A percentile compares a stretch with the other conserved stretches of the same genome.
Conservation (phyloP, 2,113 vertebrate genomes). For the Emydocephalus ijimae region DNA sequence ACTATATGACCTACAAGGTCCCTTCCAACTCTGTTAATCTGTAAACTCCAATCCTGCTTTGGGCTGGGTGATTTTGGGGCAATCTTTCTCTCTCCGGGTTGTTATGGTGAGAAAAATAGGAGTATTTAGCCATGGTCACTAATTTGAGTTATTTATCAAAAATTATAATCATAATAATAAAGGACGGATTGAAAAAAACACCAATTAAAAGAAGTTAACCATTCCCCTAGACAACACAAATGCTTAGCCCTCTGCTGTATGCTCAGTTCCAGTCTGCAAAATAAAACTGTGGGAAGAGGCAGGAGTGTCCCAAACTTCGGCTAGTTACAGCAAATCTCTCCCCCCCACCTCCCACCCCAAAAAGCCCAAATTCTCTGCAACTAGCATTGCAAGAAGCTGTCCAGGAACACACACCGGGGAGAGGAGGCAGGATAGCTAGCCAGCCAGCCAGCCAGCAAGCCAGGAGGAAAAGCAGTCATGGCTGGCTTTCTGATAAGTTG, state of each 20-base stretch:
- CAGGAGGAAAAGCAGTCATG: neutral
- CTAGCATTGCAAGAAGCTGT: neutral
- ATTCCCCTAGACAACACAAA: neutral
- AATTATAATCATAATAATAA: neutral
- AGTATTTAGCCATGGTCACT: neutral
- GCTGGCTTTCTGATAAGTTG: neutral
- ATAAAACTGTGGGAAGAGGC: neutral
- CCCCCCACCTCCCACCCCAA: fast-evolving
- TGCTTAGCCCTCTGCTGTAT: neutral
- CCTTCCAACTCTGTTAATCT: too few species aligned
- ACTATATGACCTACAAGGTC: too few species aligned
- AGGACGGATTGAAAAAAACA: neutral
- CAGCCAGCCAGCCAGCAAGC: neutral
- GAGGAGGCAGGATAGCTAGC: neutral
- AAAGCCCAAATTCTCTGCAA: neutral
- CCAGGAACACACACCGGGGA: neutral
- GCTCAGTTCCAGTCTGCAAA: neutral
- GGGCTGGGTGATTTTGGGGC: too few species aligned
- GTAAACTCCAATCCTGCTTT: too few species aligned
- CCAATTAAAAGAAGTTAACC: neutral
- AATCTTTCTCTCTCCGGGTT: neutral
- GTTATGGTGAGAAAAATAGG: neutral
- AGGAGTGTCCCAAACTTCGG: neutral
- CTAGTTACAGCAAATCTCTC: too few species aligned
- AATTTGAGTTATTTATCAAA: neutral